These are phyloP conservation scores for Neotragus moschatus DNA, from an alignment of 2,113 vertebrate species.

Conservation along the genomic window DNA sequence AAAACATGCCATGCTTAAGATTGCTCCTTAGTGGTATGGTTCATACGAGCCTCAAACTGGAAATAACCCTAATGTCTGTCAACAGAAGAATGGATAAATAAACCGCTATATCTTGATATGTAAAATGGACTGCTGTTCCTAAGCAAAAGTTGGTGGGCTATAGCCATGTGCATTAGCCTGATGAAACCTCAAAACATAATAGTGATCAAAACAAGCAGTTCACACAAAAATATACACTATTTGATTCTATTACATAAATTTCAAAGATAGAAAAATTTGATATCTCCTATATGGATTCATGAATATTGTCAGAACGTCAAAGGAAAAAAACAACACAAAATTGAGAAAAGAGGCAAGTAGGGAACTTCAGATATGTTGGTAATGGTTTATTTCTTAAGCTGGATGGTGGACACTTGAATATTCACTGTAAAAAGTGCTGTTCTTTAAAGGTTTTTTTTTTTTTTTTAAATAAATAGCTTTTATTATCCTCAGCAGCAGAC, in stretches of 20 bases:
- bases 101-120: neutral
- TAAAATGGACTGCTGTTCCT: neutral
- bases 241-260: neutral
- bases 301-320: neutral
- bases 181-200: neutral
- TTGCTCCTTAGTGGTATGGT: neutral
- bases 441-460: too few relatives aligned
- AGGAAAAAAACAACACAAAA: neutral
- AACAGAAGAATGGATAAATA: neutral
- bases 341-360: neutral
- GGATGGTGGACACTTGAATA: neutral
- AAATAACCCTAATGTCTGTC: neutral
- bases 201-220: neutral
- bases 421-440: neutral
- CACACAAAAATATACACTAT: neutral
- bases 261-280: neutral
- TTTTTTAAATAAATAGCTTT: constrained; percentile 57
- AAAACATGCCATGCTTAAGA: neutral
- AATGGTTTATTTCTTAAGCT: neutral
- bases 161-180: neutral
- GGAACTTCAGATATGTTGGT: neutral
- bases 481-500: constrained; percentile 26
- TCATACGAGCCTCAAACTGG: neutral
- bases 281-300: neutral
- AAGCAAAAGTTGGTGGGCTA: neutral